phyloP scores from a whole-genome alignment of 2,888 invertebrate species.

The Cephus pygmeus region DNA sequence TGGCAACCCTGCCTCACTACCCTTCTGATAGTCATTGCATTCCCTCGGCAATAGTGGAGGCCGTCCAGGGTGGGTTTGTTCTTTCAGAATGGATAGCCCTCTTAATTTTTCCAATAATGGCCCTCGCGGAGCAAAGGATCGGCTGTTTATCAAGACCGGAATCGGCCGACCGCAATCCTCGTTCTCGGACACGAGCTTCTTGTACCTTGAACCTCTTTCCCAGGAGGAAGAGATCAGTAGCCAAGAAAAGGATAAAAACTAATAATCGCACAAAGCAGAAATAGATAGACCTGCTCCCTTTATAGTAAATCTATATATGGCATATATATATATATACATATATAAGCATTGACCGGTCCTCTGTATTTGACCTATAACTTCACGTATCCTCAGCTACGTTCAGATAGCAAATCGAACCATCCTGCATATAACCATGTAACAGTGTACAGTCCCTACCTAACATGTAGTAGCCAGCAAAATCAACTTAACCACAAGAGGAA shows the following conservation, averaged over 20 bases:
- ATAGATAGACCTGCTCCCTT: too few relatives aligned
- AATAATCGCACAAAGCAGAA: background rate
- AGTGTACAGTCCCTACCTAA: too few relatives aligned
- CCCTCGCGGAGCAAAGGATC: constrained; percentile 41
- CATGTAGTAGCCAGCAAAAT: too few relatives aligned
- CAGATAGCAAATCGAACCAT: too few relatives aligned
- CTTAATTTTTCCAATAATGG: constrained; percentile 60
- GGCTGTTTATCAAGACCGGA: constrained; percentile 51
- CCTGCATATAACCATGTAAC: too few relatives aligned
- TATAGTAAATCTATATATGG: too few relatives aligned
- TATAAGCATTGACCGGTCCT: too few relatives aligned
- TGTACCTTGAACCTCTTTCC: constrained; percentile 20
- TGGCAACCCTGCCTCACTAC: background rate
- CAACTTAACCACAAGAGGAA: background rate
- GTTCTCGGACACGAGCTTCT: constrained; percentile 30
- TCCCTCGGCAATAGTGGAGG: constrained; percentile 1
- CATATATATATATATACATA: too few relatives aligned
- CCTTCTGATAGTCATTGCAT: background rate
- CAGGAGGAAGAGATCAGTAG: background rate
- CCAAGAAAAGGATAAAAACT: background rate
- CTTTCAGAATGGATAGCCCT: constrained; percentile 47
- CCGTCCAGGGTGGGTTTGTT: constrained; percentile 1
- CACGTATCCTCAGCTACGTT: too few relatives aligned
- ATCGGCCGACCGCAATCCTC: constrained; percentile 32
- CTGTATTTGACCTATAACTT: too few relatives aligned